phyloP scores from a whole-genome alignment of 2,113 vertebrate species.

The Haemorhous mexicanus region DNA sequence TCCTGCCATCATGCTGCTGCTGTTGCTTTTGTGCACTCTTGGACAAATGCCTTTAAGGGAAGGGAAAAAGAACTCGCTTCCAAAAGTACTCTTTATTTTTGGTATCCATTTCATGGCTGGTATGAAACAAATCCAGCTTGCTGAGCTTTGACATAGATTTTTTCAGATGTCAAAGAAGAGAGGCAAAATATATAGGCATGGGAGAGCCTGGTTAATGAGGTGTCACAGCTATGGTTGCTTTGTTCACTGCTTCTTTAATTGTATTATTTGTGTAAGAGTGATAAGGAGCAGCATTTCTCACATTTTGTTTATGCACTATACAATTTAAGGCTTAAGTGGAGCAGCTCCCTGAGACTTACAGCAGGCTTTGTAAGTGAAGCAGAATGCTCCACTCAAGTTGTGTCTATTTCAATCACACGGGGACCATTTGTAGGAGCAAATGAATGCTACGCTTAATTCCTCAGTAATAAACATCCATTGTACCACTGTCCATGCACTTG shows the following conservation, averaged over 20 bases:
- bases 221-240: background rate
- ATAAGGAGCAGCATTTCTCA: background rate
- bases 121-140: background rate
- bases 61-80: background rate
- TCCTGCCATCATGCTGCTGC: background rate
- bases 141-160: background rate
- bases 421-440: background rate
- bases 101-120: background rate
- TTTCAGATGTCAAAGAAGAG: background rate
- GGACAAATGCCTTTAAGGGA: background rate
- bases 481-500: background rate
- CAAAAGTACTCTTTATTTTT: background rate
- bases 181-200: background rate
- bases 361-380: background rate
- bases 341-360: background rate
- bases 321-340: background rate
- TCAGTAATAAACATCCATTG: background rate
- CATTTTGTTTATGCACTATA: background rate
- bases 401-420: background rate
- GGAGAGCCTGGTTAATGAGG: background rate
- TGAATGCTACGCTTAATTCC: background rate
- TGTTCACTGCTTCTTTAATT: background rate
- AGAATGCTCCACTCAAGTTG: background rate
- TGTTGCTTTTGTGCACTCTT: background rate
- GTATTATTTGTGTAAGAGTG: background rate